Base-by-base conservation (phyloP, 2,888 invertebrate genomes). In the Apodemia hepburni region DNA sequence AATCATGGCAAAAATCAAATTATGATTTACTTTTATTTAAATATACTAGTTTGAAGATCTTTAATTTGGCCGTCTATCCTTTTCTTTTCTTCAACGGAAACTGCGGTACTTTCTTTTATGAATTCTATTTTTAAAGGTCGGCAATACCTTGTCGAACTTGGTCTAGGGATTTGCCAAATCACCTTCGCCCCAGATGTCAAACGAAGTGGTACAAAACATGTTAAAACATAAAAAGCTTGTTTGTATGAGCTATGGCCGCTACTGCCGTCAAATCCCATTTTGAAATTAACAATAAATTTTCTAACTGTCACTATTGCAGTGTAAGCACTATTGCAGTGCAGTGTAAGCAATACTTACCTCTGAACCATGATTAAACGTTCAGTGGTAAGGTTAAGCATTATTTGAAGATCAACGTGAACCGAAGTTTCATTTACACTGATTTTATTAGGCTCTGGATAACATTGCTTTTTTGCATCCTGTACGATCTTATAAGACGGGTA, bases 111-210 rank as follows among this genome's bases (percentile, higher is more conserved):
- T 64, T 74, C 73, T 59, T 74, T 67, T 0, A 68, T 8, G 60
- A 70, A 75, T 9, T 70, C 61, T n/a, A 74, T 66, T 58, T 72
- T 65, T 59, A 74, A 74, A 22, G 73, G 72, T 8, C 74, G 68
- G 62, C 73, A 75, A 65, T 64, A 75, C 18, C 76, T 62, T 7
- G 72, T 65, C 2, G 71, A 76, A 58, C 71, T 74, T 1, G 73
- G 70, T 3, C 67, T 66, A 60, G 68, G 70, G 58, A 74, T 75
- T 60, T 73, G 17, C 73, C 75, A 75, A 61, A 74, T 3, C 22
- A 73, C 38, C 65, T 73, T 73, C 64, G 65, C 42, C 29, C 61
- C 51, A 58, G 42, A 73, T 60, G 70, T 71, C 63, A 67, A 66
- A 66, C 74, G 74, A 58, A 74, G 68, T 51, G 66, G 66, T 11